Evolutionary conservation across 2,113 vertebrate species (phyloP).

Genomic region (Dinomys branickii): DNA sequence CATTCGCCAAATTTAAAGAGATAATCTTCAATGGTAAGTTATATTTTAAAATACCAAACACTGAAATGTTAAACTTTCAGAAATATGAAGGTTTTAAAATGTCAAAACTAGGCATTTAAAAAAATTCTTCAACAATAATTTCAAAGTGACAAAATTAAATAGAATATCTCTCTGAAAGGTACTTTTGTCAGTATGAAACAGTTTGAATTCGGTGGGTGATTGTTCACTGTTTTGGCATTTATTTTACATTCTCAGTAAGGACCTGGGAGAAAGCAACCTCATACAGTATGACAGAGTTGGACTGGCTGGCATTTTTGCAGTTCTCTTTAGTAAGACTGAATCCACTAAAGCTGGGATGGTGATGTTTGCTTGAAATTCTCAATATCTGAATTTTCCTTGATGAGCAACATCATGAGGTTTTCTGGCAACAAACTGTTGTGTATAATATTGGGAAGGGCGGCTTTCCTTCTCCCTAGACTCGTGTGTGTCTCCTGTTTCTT

Average conservation of each 20-base stretch:
- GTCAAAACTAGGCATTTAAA: slow-evolving; percentile 76
- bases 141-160: slow-evolving; percentile 74
- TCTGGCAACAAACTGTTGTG: background rate
- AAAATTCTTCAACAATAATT: slow-evolving; percentile 59
- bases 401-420: background rate
- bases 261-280: background rate
- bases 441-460: background rate
- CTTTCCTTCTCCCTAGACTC: background rate
- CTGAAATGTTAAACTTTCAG: slow-evolving; percentile 74
- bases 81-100: slow-evolving; percentile 78
- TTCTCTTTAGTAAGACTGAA: background rate
- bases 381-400: background rate
- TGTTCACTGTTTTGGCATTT: slow-evolving; percentile 47
- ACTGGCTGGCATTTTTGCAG: background rate
- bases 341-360: background rate
- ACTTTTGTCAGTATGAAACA: slow-evolving; percentile 51
- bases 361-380: background rate
- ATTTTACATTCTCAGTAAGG: background rate
- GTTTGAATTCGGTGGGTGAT: slow-evolving; percentile 59
- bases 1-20: too few species aligned
- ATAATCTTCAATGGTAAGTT: slow-evolving; percentile 69
- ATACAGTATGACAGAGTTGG: background rate
- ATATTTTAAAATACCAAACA: slow-evolving; percentile 76
- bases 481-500: background rate
- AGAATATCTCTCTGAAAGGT: slow-evolving; percentile 61